Conservation (phyloP, 2,888 invertebrate species). For the Dione vanillae region DNA sequence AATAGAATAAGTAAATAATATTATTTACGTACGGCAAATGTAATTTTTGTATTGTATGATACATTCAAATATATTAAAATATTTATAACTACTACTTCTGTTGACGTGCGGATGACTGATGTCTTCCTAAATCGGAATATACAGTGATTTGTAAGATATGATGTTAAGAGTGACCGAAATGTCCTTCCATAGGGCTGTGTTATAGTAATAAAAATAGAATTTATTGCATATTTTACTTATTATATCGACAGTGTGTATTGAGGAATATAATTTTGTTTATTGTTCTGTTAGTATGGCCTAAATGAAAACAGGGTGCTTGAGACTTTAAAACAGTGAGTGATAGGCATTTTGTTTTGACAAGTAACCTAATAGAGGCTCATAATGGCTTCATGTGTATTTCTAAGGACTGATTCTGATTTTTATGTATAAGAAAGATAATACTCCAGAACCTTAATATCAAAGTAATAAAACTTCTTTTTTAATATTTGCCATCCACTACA, state of each 20-base stretch:
- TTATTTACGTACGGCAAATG: slow-evolving; percentile 2
- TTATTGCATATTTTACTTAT: slow-evolving; percentile 37
- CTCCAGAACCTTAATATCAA: slow-evolving; percentile 1
- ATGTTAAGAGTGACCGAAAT: slow-evolving; percentile 35
- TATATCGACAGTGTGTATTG: slow-evolving; percentile 27
- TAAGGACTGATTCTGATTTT: slow-evolving; percentile 17
- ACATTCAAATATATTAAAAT: neutral
- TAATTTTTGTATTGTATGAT: neutral
- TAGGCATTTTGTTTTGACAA: slow-evolving; percentile 33
- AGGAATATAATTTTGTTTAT: slow-evolving; percentile 11
- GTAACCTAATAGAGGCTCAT: slow-evolving; percentile 47
- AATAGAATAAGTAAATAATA: neutral
- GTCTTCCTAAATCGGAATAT: neutral
- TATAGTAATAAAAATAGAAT: slow-evolving; percentile 42
- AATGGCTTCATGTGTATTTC: neutral
- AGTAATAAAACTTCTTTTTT: neutral
- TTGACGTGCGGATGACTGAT: neutral
- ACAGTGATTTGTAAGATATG: slow-evolving; percentile 8
- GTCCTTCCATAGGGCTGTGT: slow-evolving; percentile 55
- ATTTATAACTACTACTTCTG: neutral
- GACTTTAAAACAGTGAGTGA: slow-evolving; percentile 41
- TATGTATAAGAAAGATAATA: slow-evolving; percentile 10
- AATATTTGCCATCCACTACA: slow-evolving; percentile 1
- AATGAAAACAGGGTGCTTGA: slow-evolving; percentile 53
- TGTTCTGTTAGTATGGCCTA: slow-evolving; percentile 51